Evolutionary conservation across 1,140 invertebrate genomes (phyloP), one percentile per base, ranked within the genome.

Genomic region (Conus ventricosus): DNA sequence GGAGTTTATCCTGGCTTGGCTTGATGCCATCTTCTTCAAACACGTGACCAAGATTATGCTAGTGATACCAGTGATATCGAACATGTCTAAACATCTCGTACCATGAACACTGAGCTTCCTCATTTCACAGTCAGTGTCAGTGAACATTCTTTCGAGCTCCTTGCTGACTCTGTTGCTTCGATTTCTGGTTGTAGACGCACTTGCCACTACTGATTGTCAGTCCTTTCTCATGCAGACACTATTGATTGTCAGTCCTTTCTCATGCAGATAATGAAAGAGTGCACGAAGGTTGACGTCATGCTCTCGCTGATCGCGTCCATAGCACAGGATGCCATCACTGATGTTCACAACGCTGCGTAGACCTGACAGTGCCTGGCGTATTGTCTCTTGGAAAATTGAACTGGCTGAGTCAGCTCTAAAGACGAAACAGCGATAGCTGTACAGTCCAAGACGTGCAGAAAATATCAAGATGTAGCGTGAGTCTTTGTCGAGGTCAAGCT

Each of bases 251-350:
- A 93, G 88, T 15, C 90, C 91, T 71, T 87, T 90, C 39, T 91
- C 39, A 87, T 17, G 15, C 39, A 94, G 71, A 11, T 81, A 17
- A 71, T 89, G 23, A 10, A 94, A 89, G 13, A 91, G 88, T 84
- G 71, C 78, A 15, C 90, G 51, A n/a, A 94, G 88, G 51, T 85
- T 89, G 51, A 5, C 13, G 39, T 93, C 89, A 89, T 93, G 93
- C 13, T 93, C 91, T 57, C 84, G 55, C 57, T 90, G 84, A 15
- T 51, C 82, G 20, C 55, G 63, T 4, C 89, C 91, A 83, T 75
- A 89, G n/a, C 92, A 82, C 4, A 92, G 60, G 57, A 92, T 92
- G 71, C 93, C 91, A 67, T 92, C 93, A 5, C 89, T 90, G 57
- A 60, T 60, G 57, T 60, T 60, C 57, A 60, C 57, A 2, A 88